Evolutionary conservation across 92 coral and sea anemone genomes (phyloP), one percentile per base, ranked within the genome.

Genomic region (Blastomussa wellsi): DNA sequence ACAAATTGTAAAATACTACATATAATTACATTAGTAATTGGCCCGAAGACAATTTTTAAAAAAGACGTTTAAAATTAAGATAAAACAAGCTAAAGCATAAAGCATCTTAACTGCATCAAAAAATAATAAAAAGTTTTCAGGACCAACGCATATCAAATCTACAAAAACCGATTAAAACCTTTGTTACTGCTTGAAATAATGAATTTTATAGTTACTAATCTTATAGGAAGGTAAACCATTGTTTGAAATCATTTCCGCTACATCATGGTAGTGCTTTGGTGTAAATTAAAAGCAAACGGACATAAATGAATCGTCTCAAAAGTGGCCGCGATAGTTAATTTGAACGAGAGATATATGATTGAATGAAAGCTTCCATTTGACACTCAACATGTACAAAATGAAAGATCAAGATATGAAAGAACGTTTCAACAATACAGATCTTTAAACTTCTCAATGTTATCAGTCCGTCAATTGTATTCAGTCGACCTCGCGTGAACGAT

Each of bases 151-250:
- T 4, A n/a, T 60, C 12, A 60, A 60, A 60, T 19, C 67, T 26
- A 1, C 24, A 19, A 55, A 24, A 5, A 19, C 26, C 11, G 35
- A 26, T 41, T 9, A 12, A 44, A 42, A 26, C 57, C 78, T 20
- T 47, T 5, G n/a, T n/a, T n/a, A n/a, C n/a, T n/a, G n/a, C 53
- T 22, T 42, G 22, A 26, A 12, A 20, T n/a, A 60, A 22, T 35
- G 28, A 79, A 60, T 8, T 38, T 79, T 52, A 7, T 11, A 12
- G 26, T 36, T 83, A 62, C 44, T 83, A 83, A 74, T 83, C 49
- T 83, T 44, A 20, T 33, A 42, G 62, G 15, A 62, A 59, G 79
- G 60, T 31, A 42, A 32, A 31, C 72, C 73, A 51, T 83, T 55
- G 57, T 72, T 36, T 37, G 11, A 15, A 49, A 17, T 72, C 77